phyloP scores from a whole-genome alignment of 2,797 vertebrate species.

The Pangasius djambal region DNA sequence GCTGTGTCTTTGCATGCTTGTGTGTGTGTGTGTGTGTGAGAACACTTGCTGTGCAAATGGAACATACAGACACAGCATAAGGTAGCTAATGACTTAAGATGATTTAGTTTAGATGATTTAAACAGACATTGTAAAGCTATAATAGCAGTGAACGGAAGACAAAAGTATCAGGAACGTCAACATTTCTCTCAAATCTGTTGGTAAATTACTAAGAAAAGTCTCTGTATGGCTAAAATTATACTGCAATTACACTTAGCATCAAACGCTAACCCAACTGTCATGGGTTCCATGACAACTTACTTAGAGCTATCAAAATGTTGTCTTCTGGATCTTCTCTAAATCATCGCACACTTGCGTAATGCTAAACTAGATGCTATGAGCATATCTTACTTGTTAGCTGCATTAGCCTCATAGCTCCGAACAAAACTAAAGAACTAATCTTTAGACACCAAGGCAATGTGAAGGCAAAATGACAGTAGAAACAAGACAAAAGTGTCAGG shows the following conservation, averaged over 20 bases:
- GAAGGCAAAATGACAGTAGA: neutral
- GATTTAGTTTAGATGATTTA: neutral
- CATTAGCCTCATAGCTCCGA: neutral
- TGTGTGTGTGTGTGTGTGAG: neutral
- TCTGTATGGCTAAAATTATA: neutral
- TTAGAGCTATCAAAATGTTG: neutral
- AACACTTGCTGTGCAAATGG: neutral
- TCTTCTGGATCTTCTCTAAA: neutral
- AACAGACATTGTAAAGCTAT: neutral
- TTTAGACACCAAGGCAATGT: neutral
- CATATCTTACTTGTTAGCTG: neutral
- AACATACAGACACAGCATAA: neutral
- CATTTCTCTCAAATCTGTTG: neutral
- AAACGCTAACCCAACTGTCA: neutral
- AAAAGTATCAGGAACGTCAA: neutral
- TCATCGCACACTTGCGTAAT: neutral
- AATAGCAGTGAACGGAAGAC: neutral
- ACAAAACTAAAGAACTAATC: neutral
- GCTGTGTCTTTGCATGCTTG: conserved; percentile 26
- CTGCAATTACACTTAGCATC: neutral
- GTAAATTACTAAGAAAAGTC: neutral
- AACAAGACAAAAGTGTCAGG: neutral
- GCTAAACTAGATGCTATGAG: neutral
- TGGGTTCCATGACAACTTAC: neutral
- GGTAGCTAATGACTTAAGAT: neutral